Evolutionary conservation across 2,797 vertebrate genomes (phyloP), one percentile per base, ranked within the genome.

Genomic region (Danio kyathit): DNA sequence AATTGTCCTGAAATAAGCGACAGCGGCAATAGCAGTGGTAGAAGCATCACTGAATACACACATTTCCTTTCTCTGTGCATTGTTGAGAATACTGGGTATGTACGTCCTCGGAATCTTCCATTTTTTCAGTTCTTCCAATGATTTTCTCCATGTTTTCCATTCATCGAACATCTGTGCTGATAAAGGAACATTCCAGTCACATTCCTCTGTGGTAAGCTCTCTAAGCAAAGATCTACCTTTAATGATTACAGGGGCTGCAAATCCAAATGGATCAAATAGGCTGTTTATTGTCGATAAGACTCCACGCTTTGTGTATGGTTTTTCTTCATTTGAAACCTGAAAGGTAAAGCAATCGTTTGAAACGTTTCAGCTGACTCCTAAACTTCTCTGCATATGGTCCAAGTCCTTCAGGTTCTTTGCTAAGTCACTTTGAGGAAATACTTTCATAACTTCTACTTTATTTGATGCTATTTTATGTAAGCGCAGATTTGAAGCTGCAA

Each of bases 91-190:
- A 7, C 14, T 56, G 19, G 12, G 10, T 10, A 49, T 56, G 17
- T 46, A 8, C 0, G 81, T 74, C 0, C 43, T 84, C 49, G 80
- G 82, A 0, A 84, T 88, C 6, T 86, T 13, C 2, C n/a, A 1
- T 16, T 2, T 40, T 1, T 43, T 3, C 13, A 69, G 10, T 7
- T 52, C 17, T 52, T 70, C 2, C 19, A 70, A 44, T 5, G 11
- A 49, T 1, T 19, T 17, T 14, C 5, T 19, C 46, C 13, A 70
- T 16, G n/a, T 5, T 9, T 12, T 21, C 61, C 61, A 64, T n/a
- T 12, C 13, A 5, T 43, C 2, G 3, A 14, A 9, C 9, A 38
- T 63, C 2, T 40, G 17, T 29, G 10, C 10, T 5, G 61, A 9
- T 11, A 64, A 14, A 1, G 38, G 29, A 41, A 10, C 12, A 10